Evolutionary conservation across 2,797 vertebrate genomes (phyloP).

Genomic region (Halcyon leucocephala): DNA sequence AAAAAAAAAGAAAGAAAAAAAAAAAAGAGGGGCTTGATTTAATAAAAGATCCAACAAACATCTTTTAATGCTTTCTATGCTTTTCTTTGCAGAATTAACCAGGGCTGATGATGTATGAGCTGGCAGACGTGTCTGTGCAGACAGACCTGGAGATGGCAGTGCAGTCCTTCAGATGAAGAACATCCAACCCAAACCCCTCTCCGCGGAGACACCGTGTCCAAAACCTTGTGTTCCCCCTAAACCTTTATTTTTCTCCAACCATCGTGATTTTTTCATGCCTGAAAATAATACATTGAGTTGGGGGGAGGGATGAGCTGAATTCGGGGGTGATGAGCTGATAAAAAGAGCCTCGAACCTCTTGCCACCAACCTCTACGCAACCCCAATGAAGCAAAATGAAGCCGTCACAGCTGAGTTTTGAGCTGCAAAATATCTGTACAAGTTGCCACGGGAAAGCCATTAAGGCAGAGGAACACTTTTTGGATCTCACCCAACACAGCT

Average conservation of each 20-base stretch:
- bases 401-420: no score
- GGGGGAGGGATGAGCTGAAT: neutral
- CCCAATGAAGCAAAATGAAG: accelerated
- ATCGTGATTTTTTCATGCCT: accelerated
- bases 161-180: slow-evolving; percentile 35
- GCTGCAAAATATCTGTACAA: neutral
- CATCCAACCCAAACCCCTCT: neutral
- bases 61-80: neutral
- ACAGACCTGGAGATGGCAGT: slow-evolving; percentile 73
- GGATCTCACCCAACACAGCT: neutral
- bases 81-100: neutral
- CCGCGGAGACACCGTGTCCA: neutral
- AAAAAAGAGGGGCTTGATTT: accelerated
- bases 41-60: neutral
- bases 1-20: no score
- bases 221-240: neutral
- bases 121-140: neutral
- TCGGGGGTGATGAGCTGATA: neutral
- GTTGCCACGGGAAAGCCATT: neutral
- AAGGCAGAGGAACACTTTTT: accelerated
- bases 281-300: neutral
- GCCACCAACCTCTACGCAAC: neutral
- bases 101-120: accelerated
- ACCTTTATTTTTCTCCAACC: neutral
- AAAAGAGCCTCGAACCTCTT: neutral